A percentile compares a stretch with the other conserved stretches of the same genome.
These are phyloP conservation scores for Palaemon carinicauda DNA, from an alignment of 1,140 invertebrate genomes.

Conservation along the genomic window DNA sequence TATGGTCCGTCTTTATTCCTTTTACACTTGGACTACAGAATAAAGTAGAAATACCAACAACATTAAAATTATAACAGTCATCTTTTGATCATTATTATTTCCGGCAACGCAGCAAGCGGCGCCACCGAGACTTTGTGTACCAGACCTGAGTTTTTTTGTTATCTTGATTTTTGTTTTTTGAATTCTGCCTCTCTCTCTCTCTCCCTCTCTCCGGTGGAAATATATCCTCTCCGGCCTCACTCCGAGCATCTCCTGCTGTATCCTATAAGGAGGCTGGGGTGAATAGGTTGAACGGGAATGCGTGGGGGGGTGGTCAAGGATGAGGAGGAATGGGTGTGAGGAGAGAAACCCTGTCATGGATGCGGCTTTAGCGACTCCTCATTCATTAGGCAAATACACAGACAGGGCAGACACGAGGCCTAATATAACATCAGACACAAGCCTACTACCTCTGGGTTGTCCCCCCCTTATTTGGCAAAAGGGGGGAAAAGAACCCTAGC, in stretches of 20 bases:
- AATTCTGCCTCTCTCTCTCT: not conserved
- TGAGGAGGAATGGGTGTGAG: not conserved
- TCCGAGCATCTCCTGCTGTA: too few relatives aligned
- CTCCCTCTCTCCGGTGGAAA: not conserved
- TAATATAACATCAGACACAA: too few relatives aligned
- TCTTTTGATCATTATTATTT: not conserved
- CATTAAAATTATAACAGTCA: constrained; percentile 9
- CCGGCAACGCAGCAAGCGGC: not conserved
- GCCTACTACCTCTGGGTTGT: too few relatives aligned
- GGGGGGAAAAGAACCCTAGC: not conserved
- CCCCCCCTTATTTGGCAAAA: too few relatives aligned
- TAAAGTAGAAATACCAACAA: not conserved
- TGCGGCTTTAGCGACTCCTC: not conserved
- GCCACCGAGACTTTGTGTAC: constrained; percentile 3
- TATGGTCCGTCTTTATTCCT: not conserved
- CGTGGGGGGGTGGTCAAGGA: not conserved
- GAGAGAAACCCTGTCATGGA: not conserved
- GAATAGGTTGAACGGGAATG: not conserved
- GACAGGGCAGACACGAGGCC: too few relatives aligned
- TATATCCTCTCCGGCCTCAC: not conserved
- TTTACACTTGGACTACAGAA: constrained; percentile 14
- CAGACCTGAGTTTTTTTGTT: constrained; percentile 14
- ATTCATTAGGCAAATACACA: too few relatives aligned
- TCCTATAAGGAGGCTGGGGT: too few relatives aligned
- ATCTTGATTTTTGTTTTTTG: not conserved